phyloP scores from a whole-genome alignment of 1,140 invertebrate species.

The Diploscapter pachys region DNA sequence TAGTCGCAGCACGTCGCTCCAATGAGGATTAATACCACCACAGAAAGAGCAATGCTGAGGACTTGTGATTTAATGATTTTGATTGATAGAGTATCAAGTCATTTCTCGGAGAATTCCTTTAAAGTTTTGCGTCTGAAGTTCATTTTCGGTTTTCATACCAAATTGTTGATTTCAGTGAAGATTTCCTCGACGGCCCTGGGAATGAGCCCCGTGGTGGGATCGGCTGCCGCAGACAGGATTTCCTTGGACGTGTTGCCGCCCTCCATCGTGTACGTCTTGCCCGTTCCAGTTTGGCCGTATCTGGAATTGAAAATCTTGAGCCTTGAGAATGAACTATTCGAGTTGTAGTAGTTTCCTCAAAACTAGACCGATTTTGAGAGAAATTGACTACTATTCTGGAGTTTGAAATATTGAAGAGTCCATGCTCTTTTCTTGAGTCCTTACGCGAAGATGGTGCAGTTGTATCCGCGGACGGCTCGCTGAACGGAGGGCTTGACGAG shows the following conservation, averaged over 20 bases:
- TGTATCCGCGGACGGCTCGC: constrained; percentile 88
- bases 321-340: neutral
- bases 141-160: constrained; percentile 43
- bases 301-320: constrained; percentile 51
- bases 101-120: too few species aligned
- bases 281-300: constrained; percentile 94
- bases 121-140: neutral
- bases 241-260: constrained; percentile 62
- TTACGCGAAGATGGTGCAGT: constrained; percentile 92
- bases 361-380: constrained; percentile 8
- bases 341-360: constrained; percentile 2
- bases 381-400: constrained; percentile 5
- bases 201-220: constrained; percentile 63
- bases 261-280: constrained; percentile 97
- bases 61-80: too few species aligned
- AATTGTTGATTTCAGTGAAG: constrained; percentile 60
- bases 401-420: too few species aligned
- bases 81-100: too few species aligned
- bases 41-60: too few species aligned
- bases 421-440: constrained; percentile 15
- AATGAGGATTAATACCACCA: too few species aligned
- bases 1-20: too few species aligned
- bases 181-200: constrained; percentile 63
- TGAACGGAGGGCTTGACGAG: constrained; percentile 83
- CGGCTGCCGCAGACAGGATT: constrained; percentile 69